Conservation (phyloP, 2,113 vertebrate species). For the Sphaerodactylus townsendi region DNA sequence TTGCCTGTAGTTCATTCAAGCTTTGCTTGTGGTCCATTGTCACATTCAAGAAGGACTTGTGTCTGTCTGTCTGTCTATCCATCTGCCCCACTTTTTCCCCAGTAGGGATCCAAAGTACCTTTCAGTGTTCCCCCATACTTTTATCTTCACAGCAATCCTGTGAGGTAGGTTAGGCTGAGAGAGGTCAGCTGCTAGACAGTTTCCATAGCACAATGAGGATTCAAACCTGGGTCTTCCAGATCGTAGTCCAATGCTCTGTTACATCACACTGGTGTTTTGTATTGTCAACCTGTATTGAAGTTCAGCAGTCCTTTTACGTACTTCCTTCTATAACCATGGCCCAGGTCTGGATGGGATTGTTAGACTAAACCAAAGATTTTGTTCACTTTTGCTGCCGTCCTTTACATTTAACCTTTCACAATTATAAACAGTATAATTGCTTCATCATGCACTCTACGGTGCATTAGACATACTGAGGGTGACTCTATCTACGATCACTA, state of each 20-base stretch:
- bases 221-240: too few relatives aligned
- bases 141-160: too few relatives aligned
- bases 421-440: slow-evolving; percentile 14
- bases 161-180: too few relatives aligned
- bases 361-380: neutral
- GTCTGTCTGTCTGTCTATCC: too few relatives aligned
- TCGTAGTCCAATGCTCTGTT: too few relatives aligned
- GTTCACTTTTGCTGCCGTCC: neutral
- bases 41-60: neutral
- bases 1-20: neutral
- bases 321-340: neutral
- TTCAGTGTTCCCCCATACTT: too few relatives aligned
- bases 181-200: too few relatives aligned
- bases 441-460: neutral
- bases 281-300: neutral
- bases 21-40: neutral
- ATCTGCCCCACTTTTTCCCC: too few relatives aligned
- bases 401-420: neutral
- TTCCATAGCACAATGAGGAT: too few relatives aligned
- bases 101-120: too few relatives aligned
- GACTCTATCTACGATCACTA: neutral
- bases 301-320: neutral
- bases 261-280: too few relatives aligned
- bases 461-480: neutral
- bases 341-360: neutral